Evolutionary conservation across 1,140 invertebrate genomes (phyloP).

Genomic region (Scaptomyza hsui): DNA sequence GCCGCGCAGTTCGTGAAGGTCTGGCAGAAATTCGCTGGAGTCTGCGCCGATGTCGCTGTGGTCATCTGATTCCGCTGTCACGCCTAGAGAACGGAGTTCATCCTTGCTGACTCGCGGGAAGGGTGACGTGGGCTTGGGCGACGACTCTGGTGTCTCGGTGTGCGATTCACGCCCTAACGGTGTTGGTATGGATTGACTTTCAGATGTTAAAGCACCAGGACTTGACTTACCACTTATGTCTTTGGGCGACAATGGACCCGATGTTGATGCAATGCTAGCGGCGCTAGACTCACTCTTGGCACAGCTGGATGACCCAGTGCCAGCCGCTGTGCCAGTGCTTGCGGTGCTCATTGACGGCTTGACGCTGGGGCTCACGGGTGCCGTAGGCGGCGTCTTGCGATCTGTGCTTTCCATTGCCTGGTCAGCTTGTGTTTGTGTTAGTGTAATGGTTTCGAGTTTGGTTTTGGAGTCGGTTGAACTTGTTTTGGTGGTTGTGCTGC

Average conservation of each 20-base stretch:
- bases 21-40: conserved; percentile 47
- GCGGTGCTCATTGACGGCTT: conserved; percentile 45
- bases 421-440: conserved; percentile 55
- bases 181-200: conserved; percentile 83
- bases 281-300: conserved; percentile 61
- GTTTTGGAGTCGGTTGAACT: conserved; percentile 43
- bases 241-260: conserved; percentile 76
- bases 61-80: conserved; percentile 14
- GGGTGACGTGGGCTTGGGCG: conserved; percentile 82
- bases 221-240: conserved; percentile 83
- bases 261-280: conserved; percentile 65
- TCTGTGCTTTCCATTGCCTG: conserved; percentile 39
- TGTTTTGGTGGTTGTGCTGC: conserved; percentile 30
- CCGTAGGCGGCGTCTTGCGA: conserved; percentile 79
- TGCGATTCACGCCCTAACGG: conserved; percentile 75
- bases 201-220: conserved; percentile 77
- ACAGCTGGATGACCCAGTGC: background rate
- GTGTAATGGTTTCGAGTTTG: conserved; percentile 65
- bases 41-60: conserved; percentile 19
- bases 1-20: conserved; percentile 71
- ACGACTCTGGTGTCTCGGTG: conserved; percentile 81
- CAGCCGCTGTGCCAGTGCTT: conserved; percentile 9
- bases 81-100: conserved; percentile 62
- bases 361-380: conserved; percentile 76
- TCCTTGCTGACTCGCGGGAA: conserved; percentile 81